Evolutionary conservation across 2,888 invertebrate genomes (phyloP), one percentile per base, ranked within the genome.

Genomic region (Eurytoma californica): DNA sequence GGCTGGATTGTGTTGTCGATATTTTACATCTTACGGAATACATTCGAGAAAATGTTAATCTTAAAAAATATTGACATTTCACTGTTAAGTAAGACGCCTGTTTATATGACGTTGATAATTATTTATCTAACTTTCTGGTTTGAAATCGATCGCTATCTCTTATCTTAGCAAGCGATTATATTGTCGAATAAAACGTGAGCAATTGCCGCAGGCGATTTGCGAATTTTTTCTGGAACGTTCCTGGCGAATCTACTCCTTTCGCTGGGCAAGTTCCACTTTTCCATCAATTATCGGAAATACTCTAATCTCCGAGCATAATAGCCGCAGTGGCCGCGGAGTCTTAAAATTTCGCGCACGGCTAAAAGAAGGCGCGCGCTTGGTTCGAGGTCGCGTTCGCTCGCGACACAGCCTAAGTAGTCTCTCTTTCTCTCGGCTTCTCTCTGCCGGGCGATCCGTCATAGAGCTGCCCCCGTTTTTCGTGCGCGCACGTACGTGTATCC

Each of bases 401-500:
- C 66, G 49, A 39, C 53, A 63, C 55, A 61, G 28, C 20, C 69
- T 69, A 24, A 24, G 24, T 24, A 13, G 39, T 13, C 74, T 16
- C 57, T 12, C 24, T 57, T 39, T 18, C 20, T 47, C 69, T 16
- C 47, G 28, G 20, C 18, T 55, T 12, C 20, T 57, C 39, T 47
- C 47, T 53, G 13, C 13, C 47, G 13, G 14, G 61, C 61, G 49
- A 80, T 80, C 77, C 77, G 74, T 80, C 80, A 77, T 77, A 73
- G 77, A 72, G 74, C 58, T 80, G 80, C 75, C 80, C 80, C 75
- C 80, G 77, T 81, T 81, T 79, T 81, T 79, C 79, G 73, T n/a
- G 16, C 58, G 14, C 12, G 58, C 73, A 63, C 68, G 28, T 66
- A 73, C 24, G 18, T 69, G 57, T n/a, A 53, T n/a, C 4, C n/a